Conservation (phyloP, 2,113 vertebrate species). For the Xiphias gladius region DNA sequence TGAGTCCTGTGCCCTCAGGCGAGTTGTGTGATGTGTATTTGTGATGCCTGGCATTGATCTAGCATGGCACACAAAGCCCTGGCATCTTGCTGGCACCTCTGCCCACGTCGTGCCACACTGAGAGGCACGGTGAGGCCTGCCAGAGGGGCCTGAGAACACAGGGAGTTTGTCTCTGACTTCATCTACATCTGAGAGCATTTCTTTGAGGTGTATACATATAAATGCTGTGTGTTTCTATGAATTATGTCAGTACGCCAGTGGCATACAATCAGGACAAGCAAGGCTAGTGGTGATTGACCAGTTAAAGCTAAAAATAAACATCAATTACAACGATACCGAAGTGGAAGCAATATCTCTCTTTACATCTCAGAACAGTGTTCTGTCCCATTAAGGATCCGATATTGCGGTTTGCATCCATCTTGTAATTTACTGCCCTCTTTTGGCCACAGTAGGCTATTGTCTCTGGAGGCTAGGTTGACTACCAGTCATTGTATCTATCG, state of each 20-base stretch:
- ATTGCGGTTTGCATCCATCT: too few species aligned
- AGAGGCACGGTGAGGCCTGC: conserved; percentile 71
- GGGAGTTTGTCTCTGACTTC: conserved; percentile 51
- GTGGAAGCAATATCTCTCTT: too few species aligned
- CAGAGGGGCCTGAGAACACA: conserved; percentile 73
- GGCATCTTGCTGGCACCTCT: conserved; percentile 76
- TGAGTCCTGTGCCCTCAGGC: conserved; percentile 45
- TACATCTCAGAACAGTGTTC: too few species aligned
- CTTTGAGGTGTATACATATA: conserved; percentile 22
- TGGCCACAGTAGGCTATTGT: too few species aligned
- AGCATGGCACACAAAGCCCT: conserved; percentile 76
- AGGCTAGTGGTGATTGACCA: too few species aligned
- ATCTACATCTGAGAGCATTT: conserved; percentile 44
- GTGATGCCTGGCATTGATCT: conserved; percentile 59
- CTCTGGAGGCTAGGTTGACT: too few species aligned
- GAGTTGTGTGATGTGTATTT: conserved; percentile 40
- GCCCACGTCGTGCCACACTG: conserved; percentile 76
- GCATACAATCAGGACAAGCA: too few species aligned
- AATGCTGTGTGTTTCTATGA: neutral
- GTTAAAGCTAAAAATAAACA: too few species aligned
- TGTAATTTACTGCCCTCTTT: too few species aligned
- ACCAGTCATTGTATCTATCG: too few species aligned
- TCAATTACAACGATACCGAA: too few species aligned
- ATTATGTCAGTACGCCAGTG: neutral
- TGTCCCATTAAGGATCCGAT: too few species aligned